Base-by-base conservation (phyloP, 2,797 vertebrate species). In the Amblyraja radiata region DNA sequence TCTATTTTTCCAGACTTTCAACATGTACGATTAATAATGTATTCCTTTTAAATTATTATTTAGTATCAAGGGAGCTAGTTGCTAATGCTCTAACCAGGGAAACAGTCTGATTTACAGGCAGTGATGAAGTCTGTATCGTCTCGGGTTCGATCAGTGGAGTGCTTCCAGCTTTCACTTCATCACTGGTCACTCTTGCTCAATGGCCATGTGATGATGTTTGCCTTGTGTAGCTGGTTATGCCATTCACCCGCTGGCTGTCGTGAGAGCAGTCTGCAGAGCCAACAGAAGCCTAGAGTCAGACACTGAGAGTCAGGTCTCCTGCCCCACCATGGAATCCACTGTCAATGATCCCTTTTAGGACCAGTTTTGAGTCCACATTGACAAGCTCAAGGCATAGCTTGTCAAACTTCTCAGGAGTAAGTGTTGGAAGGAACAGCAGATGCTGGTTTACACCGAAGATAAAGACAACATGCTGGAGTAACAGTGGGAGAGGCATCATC, bases 331-430 rank as follows among this genome's bases (percentile, higher is more conserved):
- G 46, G 46, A 54, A 54, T 54, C 46, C 4, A 54, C 46, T 54
- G 5, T 54, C 46, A 54, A 54, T 54, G 46, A 54, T 54, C 46
- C 46, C 4, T 54, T 54, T 54, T 54, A 54, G 46, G 46, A 54
- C 46, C 46, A 54, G 46, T 54, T 5, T 54, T 54, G 46, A 54
- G 46, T 54, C 98, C 98, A 97, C 98, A 97, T 99, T 99, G 97
- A 99, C 98, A 97, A 99, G 98, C 98, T 99, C 99, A 99, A 99
- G 99, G 98, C 99, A 99, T 99, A 99, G 98, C 98, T 99, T 99
- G 98, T 99, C 99, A 97, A 99, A 99, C 98, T 98, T 99, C 94
- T 99, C 99, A 97, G 99, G 99, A 97, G 98, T 99, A 98, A 99
- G 98, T 54, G 46, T 2, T 5, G 46, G 46, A 54, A 54, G 46